These are phyloP conservation scores for Ethmia dodecea DNA, from an alignment of 2,888 invertebrate genomes.

Conservation along the genomic window DNA sequence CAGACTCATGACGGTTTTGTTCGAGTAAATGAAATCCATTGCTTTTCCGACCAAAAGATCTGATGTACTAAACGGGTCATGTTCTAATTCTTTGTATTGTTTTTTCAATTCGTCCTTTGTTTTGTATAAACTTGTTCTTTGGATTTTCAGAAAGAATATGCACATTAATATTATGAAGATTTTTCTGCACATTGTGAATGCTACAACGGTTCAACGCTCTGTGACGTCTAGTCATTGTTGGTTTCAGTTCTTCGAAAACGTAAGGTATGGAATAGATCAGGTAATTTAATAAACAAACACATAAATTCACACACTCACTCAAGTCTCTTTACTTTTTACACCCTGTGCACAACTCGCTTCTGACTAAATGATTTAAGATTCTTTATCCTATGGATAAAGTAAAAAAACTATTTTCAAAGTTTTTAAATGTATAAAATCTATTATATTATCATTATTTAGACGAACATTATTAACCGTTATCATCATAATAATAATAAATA, in stretches of 20 bases:
- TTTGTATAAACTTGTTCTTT: conserved; percentile 37
- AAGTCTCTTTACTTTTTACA: no score
- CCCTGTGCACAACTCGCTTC: no score
- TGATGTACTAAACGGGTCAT: conserved; percentile 27
- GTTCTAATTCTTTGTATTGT: conserved; percentile 27
- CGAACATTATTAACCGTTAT: no score
- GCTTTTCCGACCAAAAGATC: conserved; percentile 52
- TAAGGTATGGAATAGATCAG: conserved; percentile 2
- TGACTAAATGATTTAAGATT: no score
- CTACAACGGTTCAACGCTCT: conserved; percentile 4
- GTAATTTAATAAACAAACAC: no score
- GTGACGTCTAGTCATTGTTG: conserved; percentile 4
- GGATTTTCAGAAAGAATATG: conserved; percentile 28
- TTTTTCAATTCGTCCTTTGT: conserved; percentile 35
- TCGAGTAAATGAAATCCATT: conserved; percentile 60
- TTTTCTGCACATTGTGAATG: conserved; percentile 28
- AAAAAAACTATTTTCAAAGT: no score
- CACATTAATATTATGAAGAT: conserved; percentile 21
- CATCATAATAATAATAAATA: no score
- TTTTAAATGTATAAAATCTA: no score
- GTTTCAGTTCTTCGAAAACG: conserved; percentile 10
- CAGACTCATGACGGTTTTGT: conserved; percentile 55
- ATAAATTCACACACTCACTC: no score
- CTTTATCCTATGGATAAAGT: no score
- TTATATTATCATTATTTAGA: no score